phyloP scores from a whole-genome alignment of 2,113 vertebrate genomes.

The Cnemophilus loriae region DNA sequence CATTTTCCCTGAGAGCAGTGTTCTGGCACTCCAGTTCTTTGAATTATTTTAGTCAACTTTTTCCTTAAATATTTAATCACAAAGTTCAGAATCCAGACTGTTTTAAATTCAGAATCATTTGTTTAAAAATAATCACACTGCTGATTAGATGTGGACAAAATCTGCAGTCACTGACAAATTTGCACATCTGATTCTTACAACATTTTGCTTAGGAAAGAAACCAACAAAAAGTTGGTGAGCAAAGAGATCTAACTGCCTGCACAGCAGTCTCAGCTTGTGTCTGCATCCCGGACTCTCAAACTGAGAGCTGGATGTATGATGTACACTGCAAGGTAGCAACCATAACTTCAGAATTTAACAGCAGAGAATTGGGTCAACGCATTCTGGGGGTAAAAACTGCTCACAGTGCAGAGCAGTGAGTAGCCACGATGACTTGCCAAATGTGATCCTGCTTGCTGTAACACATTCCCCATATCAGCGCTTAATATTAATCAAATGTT shows the following conservation, averaged over 20 bases:
- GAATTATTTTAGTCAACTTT: neutral
- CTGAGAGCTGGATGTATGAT: neutral
- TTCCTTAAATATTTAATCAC: neutral
- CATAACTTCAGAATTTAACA: neutral
- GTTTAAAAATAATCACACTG: neutral
- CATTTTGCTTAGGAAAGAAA: neutral
- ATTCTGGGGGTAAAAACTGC: neutral
- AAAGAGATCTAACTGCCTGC: neutral
- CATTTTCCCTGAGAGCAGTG: neutral
- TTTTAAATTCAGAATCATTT: neutral
- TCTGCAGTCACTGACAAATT: neutral
- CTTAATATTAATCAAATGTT: slow-evolving; percentile 41
- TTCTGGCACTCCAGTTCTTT: neutral
- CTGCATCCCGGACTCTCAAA: neutral
- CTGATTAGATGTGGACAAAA: neutral
- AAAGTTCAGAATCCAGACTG: neutral
- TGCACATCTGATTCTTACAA: neutral
- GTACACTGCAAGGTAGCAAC: neutral
- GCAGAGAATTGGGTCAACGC: neutral
- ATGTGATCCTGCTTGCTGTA: slow-evolving; percentile 7
- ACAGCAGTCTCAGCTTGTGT: neutral
- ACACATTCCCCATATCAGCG: slow-evolving; percentile 19
- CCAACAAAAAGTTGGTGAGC: neutral
- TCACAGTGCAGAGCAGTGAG: neutral
- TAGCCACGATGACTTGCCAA: slow-evolving; percentile 5